phyloP scores from a whole-genome alignment of 2,797 vertebrate species.

The Sebastes matsubarae region DNA sequence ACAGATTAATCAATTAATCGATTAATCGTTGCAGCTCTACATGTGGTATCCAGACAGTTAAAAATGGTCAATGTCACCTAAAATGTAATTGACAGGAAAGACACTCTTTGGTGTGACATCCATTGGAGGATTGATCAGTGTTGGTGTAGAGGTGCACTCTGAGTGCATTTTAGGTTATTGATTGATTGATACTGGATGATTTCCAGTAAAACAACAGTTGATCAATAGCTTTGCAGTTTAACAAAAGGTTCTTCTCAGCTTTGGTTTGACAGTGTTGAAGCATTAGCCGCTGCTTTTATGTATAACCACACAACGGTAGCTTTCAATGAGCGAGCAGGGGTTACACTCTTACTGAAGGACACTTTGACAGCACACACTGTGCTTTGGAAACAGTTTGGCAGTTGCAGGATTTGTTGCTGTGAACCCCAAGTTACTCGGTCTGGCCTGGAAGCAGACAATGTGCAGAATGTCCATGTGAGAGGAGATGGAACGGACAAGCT shows the following conservation, averaged over 20 bases:
- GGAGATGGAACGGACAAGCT: slow-evolving; percentile 34
- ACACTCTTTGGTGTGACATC: not conserved
- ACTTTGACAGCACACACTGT: slow-evolving; percentile 12
- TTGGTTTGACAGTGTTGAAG: not conserved
- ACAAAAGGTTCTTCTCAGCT: not conserved
- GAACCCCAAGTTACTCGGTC: slow-evolving; percentile 11
- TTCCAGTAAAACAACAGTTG: not conserved
- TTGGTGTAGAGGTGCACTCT: not conserved
- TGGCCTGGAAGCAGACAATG: slow-evolving; percentile 8
- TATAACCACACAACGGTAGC: not conserved
- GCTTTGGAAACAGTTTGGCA: slow-evolving; percentile 11
- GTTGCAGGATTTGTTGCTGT: not conserved
- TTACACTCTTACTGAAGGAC: not conserved
- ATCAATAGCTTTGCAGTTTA: slow-evolving; percentile 13
- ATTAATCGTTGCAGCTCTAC: not conserved
- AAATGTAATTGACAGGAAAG: not conserved
- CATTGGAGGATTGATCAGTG: not conserved
- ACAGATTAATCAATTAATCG: too few relatives aligned
- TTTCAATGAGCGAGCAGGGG: not conserved
- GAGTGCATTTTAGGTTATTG: not conserved
- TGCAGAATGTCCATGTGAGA: slow-evolving; percentile 20
- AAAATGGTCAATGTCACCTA: not conserved
- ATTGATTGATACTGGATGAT: not conserved
- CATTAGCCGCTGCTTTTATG: slow-evolving; percentile 6
- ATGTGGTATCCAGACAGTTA: not conserved